phyloP scores from a whole-genome alignment of 2,113 vertebrate species.

The Drymodes brunneopygia region DNA sequence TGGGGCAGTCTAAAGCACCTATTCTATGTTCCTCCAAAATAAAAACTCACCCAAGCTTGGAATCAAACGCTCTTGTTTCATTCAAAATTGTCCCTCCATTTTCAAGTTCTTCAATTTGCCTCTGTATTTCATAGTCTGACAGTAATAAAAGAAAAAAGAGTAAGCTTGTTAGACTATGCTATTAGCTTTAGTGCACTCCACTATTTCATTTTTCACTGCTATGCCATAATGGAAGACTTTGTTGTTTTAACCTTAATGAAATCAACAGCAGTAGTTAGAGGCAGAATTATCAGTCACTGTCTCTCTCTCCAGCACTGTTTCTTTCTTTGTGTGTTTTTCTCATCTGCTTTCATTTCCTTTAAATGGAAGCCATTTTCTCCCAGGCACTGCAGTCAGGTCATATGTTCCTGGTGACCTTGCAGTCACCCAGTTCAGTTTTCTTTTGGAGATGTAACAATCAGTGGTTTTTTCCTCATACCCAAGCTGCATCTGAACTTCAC shows the following conservation, averaged over 20 bases:
- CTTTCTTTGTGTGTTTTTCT: neutral
- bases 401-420: neutral
- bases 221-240: neutral
- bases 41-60: conserved; percentile 87
- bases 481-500: neutral
- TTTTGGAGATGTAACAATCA: neutral
- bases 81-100: conserved; percentile 85
- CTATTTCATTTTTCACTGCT: conserved; percentile 40
- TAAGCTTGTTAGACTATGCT: neutral
- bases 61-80: conserved; percentile 93
- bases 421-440: neutral
- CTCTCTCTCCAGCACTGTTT: neutral
- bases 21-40: neutral
- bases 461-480: neutral
- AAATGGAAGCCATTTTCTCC: conserved; percentile 7
- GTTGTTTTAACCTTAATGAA: conserved; percentile 37
- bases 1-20: neutral
- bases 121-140: conserved; percentile 94
- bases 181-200: neutral
- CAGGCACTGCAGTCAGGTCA: neutral
- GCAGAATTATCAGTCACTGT: neutral
- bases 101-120: conserved; percentile 86
- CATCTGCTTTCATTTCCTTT: neutral
- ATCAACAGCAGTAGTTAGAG: conserved; percentile 8
- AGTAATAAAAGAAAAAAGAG: conserved; percentile 37